Evolutionary conservation across 2,888 invertebrate species (phyloP).

Genomic region (Sarcophaga subvicina): DNA sequence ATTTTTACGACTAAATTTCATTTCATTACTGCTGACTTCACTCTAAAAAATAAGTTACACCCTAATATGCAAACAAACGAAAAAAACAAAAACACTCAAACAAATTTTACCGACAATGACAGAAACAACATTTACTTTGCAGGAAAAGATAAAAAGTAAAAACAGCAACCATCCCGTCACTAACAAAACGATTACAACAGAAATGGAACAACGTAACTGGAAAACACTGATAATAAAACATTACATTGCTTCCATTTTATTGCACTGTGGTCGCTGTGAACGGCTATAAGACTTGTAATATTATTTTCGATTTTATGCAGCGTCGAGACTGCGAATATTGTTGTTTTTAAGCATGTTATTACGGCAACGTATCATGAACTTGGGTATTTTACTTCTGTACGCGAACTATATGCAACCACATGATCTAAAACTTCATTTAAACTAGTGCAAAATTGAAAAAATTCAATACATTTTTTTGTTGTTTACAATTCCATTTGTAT

Average conservation of each 20-base stretch:
- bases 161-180: slow-evolving; percentile 36
- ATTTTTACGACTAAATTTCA: no score
- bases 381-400: no score
- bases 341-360: no score
- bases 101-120: slow-evolving; percentile 45
- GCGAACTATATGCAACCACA: no score
- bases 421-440: no score
- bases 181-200: slow-evolving; percentile 24
- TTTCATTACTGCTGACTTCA: no score
- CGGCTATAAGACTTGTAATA: background rate
- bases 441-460: no score
- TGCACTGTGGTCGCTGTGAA: background rate
- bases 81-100: slow-evolving; percentile 32
- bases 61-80: slow-evolving; percentile 3
- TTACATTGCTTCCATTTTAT: background rate
- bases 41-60: background rate
- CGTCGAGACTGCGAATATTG: no score
- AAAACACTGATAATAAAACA: slow-evolving; percentile 1
- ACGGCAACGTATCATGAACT: no score
- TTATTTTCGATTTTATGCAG: no score
- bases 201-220: slow-evolving; percentile 47
- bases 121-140: slow-evolving; percentile 50
- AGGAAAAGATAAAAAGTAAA: slow-evolving; percentile 29
- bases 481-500: no score
- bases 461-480: no score